These are phyloP conservation scores for Botia almorhae DNA, from an alignment of 2,797 vertebrate genomes.

Conservation along the genomic window DNA sequence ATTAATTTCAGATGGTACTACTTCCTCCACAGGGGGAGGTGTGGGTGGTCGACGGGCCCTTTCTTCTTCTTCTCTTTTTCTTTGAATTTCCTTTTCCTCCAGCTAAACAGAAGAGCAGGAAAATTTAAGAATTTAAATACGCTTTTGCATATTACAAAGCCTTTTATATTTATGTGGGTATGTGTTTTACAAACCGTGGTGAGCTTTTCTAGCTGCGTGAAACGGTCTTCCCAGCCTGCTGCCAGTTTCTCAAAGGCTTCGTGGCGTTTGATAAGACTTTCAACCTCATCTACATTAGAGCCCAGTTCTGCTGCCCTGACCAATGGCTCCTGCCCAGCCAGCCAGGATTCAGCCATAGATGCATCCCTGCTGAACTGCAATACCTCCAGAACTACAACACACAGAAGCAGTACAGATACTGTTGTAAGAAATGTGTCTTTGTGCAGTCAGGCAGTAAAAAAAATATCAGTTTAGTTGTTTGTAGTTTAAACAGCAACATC, in stretches of 20 bases:
- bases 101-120: slow-evolving; percentile 70
- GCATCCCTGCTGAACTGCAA: slow-evolving; percentile 92
- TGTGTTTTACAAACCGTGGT: slow-evolving; percentile 78
- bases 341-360: slow-evolving; percentile 90
- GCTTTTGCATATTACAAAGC: not conserved
- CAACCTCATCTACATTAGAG: slow-evolving; percentile 91
- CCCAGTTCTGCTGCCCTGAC: slow-evolving; percentile 90
- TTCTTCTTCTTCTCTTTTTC: slow-evolving; percentile 83
- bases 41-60: slow-evolving; percentile 80
- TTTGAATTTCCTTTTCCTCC: slow-evolving; percentile 84
- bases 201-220: slow-evolving; percentile 86
- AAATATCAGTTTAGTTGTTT: not conserved
- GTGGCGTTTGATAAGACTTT: slow-evolving; percentile 91
- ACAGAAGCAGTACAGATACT: slow-evolving; percentile 2
- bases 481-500: not conserved
- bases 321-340: slow-evolving; percentile 90
- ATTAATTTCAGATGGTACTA: slow-evolving; percentile 69
- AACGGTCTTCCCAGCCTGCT: slow-evolving; percentile 90
- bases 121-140: not conserved
- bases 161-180: not conserved
- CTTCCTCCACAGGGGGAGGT: slow-evolving; percentile 74
- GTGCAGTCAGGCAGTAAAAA: not conserved
- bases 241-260: slow-evolving; percentile 93
- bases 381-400: slow-evolving; percentile 86
- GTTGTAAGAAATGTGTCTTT: not conserved